phyloP scores from a whole-genome alignment of 2,113 vertebrate species.

The Eurystomus gularis region DNA sequence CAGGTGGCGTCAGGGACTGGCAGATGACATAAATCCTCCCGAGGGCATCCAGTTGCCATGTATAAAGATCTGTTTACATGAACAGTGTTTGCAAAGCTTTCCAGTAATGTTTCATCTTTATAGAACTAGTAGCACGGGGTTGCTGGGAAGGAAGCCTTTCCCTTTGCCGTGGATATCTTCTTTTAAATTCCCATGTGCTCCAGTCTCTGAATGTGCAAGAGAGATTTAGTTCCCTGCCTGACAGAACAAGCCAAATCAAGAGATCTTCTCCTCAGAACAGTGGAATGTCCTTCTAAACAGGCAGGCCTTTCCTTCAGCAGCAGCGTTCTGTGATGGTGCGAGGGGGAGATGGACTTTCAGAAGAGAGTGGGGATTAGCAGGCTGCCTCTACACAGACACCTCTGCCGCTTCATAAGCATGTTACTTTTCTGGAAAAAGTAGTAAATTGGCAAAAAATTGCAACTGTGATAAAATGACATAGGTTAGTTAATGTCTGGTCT shows the following conservation, averaged over 20 bases:
- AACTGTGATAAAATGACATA: background rate
- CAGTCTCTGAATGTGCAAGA: background rate
- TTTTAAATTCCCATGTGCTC: background rate
- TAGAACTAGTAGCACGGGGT: background rate
- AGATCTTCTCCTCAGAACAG: background rate
- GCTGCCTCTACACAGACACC: background rate
- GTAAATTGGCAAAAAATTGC: background rate
- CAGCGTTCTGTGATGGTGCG: background rate
- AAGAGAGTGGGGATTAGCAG: background rate
- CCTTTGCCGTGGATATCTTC: background rate
- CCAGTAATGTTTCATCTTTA: background rate
- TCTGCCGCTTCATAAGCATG: background rate
- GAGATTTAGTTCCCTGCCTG: background rate
- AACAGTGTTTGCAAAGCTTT: conserved; percentile 39
- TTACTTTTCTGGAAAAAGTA: background rate
- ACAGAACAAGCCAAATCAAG: background rate
- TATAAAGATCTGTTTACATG: conserved; percentile 32
- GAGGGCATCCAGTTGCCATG: background rate
- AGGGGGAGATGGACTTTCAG: background rate
- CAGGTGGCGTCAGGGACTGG: background rate
- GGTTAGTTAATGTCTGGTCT: background rate
- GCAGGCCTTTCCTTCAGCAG: background rate
- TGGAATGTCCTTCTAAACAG: background rate
- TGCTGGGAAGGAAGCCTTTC: background rate
- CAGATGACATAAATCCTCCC: background rate